Conservation (phyloP, 1,140 invertebrate genomes). For the Lepidostoma basale region DNA sequence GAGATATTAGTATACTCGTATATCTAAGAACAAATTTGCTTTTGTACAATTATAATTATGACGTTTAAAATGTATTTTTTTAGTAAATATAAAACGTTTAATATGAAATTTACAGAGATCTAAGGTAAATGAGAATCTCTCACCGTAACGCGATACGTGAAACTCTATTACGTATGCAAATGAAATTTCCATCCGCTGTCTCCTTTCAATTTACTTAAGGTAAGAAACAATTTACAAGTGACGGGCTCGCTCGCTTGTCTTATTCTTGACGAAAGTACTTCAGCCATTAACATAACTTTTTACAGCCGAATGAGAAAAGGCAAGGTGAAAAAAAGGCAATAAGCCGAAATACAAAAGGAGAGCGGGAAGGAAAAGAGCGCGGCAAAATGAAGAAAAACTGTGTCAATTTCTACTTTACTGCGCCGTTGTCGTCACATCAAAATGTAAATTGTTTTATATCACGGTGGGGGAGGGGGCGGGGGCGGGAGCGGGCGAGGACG, state of each 20-base stretch:
- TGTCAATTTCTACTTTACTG: constrained; percentile 46
- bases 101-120: no score
- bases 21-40: no score
- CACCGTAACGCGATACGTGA: background rate
- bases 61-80: no score
- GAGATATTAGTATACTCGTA: no score
- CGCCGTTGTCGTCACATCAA: constrained; percentile 41
- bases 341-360: constrained; percentile 30
- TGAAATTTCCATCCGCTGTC: background rate
- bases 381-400: constrained; percentile 42
- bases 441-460: constrained; percentile 46
- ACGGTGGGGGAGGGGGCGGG: background rate
- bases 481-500: background rate
- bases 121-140: background rate
- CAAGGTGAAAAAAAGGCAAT: constrained; percentile 27
- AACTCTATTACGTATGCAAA: background rate
- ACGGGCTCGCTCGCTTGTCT: background rate
- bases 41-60: no score
- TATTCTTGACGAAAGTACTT: constrained; percentile 17
- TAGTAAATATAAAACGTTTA: no score
- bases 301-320: constrained; percentile 22
- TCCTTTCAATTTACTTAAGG: constrained; percentile 6
- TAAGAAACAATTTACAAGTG: constrained; percentile 1
- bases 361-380: constrained; percentile 14
- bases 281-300: constrained; percentile 32